These are phyloP conservation scores for Podarcis raffonei DNA, from an alignment of 2,113 vertebrate genomes.

Conservation along the genomic window DNA sequence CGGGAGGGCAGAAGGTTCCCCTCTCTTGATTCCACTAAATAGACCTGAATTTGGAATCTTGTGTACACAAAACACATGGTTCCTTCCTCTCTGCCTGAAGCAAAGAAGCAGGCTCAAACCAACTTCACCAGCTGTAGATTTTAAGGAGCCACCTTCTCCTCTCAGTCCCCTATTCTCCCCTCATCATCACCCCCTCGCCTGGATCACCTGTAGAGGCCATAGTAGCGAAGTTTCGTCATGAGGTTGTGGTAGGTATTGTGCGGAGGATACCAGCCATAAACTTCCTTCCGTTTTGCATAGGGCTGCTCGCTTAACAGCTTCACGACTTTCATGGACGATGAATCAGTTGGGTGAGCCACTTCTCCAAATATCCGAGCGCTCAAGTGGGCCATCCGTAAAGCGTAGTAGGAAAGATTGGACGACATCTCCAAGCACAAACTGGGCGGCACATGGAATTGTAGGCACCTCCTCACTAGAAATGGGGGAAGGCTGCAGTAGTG, in stretches of 20 bases:
- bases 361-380: constrained; percentile 92
- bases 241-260: constrained; percentile 88
- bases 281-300: constrained; percentile 83
- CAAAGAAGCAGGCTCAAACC: not conserved
- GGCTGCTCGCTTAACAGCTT: constrained; percentile 90
- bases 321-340: constrained; percentile 92
- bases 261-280: constrained; percentile 92
- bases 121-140: not conserved
- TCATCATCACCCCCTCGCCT: not conserved
- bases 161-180: not conserved
- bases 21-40: not conserved
- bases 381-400: constrained; percentile 88
- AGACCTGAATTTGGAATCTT: not conserved
- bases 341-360: constrained; percentile 85
- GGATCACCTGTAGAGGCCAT: constrained; percentile 92
- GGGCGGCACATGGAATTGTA: not conserved
- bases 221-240: constrained; percentile 86
- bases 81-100: not conserved
- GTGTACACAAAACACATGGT: no score
- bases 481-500: not conserved
- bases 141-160: not conserved
- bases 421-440: constrained; percentile 75
- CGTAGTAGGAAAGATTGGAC: constrained; percentile 83
- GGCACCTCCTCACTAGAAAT: not conserved
- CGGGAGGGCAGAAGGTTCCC: not conserved